phyloP scores from a whole-genome alignment of 2,113 vertebrate genomes.

The Callospermophilus lateralis region DNA sequence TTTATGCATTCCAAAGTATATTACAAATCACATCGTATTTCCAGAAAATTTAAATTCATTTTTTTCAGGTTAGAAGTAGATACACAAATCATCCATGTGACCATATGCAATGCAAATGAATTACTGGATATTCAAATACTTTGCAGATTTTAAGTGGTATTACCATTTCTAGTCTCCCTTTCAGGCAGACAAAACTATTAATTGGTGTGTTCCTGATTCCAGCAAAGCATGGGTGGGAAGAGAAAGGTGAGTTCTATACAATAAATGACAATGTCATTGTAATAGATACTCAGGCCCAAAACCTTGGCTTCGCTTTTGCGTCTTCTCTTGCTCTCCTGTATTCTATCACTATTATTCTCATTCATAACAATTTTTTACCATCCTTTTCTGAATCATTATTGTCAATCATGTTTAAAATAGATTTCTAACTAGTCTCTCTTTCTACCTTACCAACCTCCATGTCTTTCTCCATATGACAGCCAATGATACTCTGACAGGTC shows the following conservation, averaged over 20 bases:
- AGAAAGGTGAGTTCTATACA: not conserved
- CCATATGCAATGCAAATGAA: not conserved
- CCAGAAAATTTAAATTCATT: not conserved
- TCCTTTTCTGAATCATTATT: not conserved
- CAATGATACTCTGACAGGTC: too few species aligned
- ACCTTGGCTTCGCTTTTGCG: not conserved
- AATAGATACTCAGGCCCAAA: not conserved
- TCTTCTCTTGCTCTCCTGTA: not conserved
- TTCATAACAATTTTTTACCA: not conserved
- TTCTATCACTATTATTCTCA: too few species aligned
- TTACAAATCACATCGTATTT: not conserved
- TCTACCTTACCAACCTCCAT: not conserved
- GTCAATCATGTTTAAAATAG: too few species aligned
- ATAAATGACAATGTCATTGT: not conserved
- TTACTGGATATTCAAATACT: not conserved
- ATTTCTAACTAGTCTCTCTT: not conserved
- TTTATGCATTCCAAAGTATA: conserved; percentile 15
- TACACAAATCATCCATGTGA: not conserved
- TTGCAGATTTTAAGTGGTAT: not conserved
- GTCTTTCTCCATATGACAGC: not conserved
- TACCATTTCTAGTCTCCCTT: not conserved
- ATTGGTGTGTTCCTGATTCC: not conserved
- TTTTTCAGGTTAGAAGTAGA: not conserved
- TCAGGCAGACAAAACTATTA: not conserved
- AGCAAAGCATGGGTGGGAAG: not conserved